Percentiles rank a stretch among this genome's conserved stretches.
These are phyloP conservation scores for Stratiomys singularior DNA, from an alignment of 2,888 invertebrate species.

Conservation along the genomic window DNA sequence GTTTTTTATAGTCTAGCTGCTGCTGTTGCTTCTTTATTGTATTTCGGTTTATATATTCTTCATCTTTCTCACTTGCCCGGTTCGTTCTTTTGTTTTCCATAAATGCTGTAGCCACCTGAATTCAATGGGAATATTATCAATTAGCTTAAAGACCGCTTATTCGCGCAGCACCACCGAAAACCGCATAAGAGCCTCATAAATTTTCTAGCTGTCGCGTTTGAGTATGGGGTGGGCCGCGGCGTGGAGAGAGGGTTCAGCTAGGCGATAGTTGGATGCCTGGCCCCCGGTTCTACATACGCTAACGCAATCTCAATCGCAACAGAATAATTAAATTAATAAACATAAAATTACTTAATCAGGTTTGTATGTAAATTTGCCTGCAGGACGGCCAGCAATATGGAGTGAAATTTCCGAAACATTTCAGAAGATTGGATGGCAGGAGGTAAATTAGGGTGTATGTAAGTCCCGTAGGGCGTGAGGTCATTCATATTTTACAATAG, in stretches of 20 bases:
- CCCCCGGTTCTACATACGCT: neutral
- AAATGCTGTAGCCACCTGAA: constrained; percentile 30
- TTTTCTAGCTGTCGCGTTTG: neutral
- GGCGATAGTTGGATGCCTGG: neutral
- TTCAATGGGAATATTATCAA: constrained; percentile 46
- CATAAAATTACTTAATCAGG: constrained; percentile 47
- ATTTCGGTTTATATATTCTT: neutral
- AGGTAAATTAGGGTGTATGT: neutral
- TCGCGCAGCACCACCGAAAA: constrained; percentile 12
- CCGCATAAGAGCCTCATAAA: constrained; percentile 29
- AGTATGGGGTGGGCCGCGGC: neutral
- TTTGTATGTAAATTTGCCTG: constrained; percentile 42
- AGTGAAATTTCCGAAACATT: neutral
- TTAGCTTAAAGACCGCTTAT: constrained; percentile 40
- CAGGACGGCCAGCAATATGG: neutral
- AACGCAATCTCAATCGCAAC: constrained; percentile 34
- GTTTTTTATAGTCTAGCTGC: neutral
- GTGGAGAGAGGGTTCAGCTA: neutral
- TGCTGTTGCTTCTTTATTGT: neutral
- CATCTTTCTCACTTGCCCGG: neutral
- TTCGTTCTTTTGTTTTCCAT: neutral
- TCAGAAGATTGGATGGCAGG: neutral
- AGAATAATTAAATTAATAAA: constrained; percentile 48
- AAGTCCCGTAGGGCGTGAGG: neutral
- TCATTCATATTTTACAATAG: no score